Evolutionary conservation across 2,888 invertebrate genomes (phyloP), one percentile per base, ranked within the genome.

Genomic region (Amphimallon solstitiale): DNA sequence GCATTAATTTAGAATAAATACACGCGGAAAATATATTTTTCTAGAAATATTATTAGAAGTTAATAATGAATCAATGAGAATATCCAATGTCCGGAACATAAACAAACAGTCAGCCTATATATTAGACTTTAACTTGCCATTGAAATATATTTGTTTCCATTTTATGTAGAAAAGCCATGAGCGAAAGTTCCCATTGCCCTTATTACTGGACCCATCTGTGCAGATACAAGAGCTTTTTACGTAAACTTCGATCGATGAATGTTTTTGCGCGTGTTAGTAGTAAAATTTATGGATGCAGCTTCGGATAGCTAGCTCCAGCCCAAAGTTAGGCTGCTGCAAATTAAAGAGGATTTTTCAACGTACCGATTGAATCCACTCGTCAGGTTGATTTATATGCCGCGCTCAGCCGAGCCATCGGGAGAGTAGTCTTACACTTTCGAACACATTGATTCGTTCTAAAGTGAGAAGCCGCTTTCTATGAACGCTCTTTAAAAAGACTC

Each of bases 331-430:
- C 77, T 75, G 78, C 77, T 77, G 79, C 79, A 79, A 80, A 80
- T 80, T 80, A 79, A 80, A 79, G 78, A 77, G 79, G 78, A 80
- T 80, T 79, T 80, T 80, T 79, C 78, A 79, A 74, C 78, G 78
- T 75, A 77, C 74, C 79, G 78, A 80, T 80, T 79, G 79, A 79
- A 80, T 79, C 79, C 75, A 78, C 77, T 79, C 76, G 76, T 78
- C 76, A 73, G 72, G 72, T 74, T 79, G 80, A 80, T 79, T 80
- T 80, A 80, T 80, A 72, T 46, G 45, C 52, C 34, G 23, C 21
- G 59, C 45, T 46, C 56, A 19, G 17, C 34, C 21, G 48, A 59
- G 21, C 37, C 40, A 52, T 52, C 51, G 63, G 7, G 60, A 43
- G 14, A 60, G 34, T 12, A 45, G 21, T 38, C 38, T 46, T 49